Base-by-base conservation (phyloP, 1,140 invertebrate species). In the Neodiprion pinetum region DNA sequence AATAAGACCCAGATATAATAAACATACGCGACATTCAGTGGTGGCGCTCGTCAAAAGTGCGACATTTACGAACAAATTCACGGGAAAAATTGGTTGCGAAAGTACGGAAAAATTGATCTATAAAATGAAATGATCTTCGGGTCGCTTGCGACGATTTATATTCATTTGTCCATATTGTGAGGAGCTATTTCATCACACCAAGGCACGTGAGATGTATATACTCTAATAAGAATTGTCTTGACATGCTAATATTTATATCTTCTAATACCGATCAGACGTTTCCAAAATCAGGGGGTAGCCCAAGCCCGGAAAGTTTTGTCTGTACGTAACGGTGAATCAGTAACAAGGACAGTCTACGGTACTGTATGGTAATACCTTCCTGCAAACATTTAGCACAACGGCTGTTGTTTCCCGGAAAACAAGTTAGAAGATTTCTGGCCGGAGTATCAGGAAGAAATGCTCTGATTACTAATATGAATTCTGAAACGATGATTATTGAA, bases 191-290 rank as follows among this genome's bases (percentile, higher is more conserved):
- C 28, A 28, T 69, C 1, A 71, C 75, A 28, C 75, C 74, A 67
- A 75, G 74, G 47, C 74, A 75, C 14, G 70, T 70, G 7, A 61
- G 69, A 68, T 75, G 74, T 70, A 76, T 72, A 70, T 74, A 74
- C 9, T 76, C 75, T 7, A 76, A n/a, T 1, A 73, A 73, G 48
- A 76, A 76, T 48, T 76, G 75, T 11, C n/a, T 50, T 7, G 74
- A 48, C 75, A 76, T 76, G 47, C 74, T 47, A 14, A 76, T 72
- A 2, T 48, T 7, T 21, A 74, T 48, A 1, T 53, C 11, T 72
- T 76, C 72, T 66, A 76, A 68, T 12, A 67, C 67, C 28, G 75
- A 74, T 21, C 12, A 23, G 23, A 70, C 75, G 53, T 12, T 68
- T 40, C 74, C 72, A 61, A 74, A 73, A 9, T 68, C 47, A 17